Evolutionary conservation across 2,888 invertebrate genomes (phyloP), one percentile per base, ranked within the genome.

Genomic region (Linyphia triangularis): DNA sequence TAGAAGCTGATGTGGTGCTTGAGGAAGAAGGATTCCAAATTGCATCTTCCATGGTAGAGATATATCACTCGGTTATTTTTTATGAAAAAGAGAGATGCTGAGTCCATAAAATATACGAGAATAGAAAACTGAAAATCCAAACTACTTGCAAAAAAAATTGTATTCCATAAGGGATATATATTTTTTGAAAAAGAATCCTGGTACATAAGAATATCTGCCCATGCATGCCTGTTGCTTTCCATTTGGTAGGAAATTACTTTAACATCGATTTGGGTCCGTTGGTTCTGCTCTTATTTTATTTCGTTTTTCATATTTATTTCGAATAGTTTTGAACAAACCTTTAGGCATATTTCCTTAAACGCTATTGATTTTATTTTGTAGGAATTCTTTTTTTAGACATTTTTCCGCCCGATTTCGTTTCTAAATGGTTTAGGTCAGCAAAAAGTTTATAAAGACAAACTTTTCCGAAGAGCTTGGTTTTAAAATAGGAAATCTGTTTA

Each of bases 161-260:
- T 13, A 28, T 63, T 63, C 13, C n/a, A 63, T 28, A 63, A 26
- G 13, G 3, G n/a, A 13, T 9, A n/a, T n/a, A 63, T 28, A 16
- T 51, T 51, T 7, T 51, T 16, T 51, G 5, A 69, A 37, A 69
- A 22, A n/a, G 37, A 69, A 69, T 33, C 10, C 19, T 33, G 7
- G 33, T 22, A 10, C 37, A 33, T n/a, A 16, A 19, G 24, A 40
- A 65, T 43, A 77, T 61, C 19, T 22, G 30, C 40, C 6, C 22
- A 51, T 4, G 22, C 10, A 40, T 77, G 63, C 77, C 63, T 77
- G 77, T 77, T 77, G 77, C 77, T 77, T 77, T 77, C 77, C 40
- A 77, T 77, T 77, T 77, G 59, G n/a, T 26, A 26, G 37, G 63
- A 40, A 77, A 77, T 77, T 77, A 63, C 77, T 65, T 77, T 65